phyloP scores from a whole-genome alignment of 1,140 invertebrate genomes.

The Globodera rostochiensis region DNA sequence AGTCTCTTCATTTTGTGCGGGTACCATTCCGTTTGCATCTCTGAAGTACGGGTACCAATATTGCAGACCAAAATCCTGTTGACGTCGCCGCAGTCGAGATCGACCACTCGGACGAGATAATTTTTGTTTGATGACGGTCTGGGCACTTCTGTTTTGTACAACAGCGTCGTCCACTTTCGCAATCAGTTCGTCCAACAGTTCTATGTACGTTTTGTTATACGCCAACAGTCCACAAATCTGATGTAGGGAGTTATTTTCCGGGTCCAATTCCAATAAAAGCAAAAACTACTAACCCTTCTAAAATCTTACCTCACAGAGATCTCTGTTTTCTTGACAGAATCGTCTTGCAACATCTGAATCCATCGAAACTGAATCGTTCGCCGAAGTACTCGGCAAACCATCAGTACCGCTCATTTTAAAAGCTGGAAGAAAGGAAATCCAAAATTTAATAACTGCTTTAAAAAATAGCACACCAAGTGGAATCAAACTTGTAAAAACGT shows the following conservation, averaged over 20 bases:
- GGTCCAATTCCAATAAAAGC: not conserved
- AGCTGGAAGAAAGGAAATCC: too few species aligned
- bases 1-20: conserved; percentile 26
- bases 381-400: conserved; percentile 19
- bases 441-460: too few species aligned
- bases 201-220: conserved; percentile 30
- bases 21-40: conserved; percentile 45
- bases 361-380: conserved; percentile 1
- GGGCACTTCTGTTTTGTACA: conserved; percentile 21
- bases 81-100: not conserved
- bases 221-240: conserved; percentile 19
- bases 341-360: conserved; percentile 15
- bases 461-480: too few species aligned
- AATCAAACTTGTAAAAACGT: not conserved
- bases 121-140: not conserved
- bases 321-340: conserved; percentile 18
- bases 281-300: not conserved
- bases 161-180: conserved; percentile 35
- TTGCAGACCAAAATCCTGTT: not conserved
- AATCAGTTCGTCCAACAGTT: conserved; percentile 32
- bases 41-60: conserved; percentile 40
- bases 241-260: not conserved
- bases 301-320: not conserved
- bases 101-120: not conserved
- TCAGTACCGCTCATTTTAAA: conserved; percentile 2